A percentile compares a stretch with the other conserved stretches of the same genome.
Conservation (phyloP, 1,140 invertebrate genomes). For the Tetraneura akinire region DNA sequence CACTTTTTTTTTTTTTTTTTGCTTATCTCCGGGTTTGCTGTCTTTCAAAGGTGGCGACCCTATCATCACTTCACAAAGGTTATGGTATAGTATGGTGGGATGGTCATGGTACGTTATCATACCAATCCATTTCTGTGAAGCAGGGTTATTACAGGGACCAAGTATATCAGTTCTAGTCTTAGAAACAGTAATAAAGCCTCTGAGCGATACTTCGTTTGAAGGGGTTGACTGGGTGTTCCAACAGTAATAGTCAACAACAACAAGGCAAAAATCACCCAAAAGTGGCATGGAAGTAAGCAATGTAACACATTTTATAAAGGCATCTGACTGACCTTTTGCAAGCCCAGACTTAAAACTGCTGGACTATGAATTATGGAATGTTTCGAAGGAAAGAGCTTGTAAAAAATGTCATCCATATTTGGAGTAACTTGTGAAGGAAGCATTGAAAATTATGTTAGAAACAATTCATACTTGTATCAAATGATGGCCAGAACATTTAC, state of each 20-base stretch:
- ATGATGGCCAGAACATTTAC: too few species aligned
- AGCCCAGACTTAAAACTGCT: constrained; percentile 47
- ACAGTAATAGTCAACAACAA: constrained; percentile 22
- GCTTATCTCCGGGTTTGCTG: too few species aligned
- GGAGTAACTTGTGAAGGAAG: constrained; percentile 6
- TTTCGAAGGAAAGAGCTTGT: constrained; percentile 48
- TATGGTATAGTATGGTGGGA: constrained; percentile 31
- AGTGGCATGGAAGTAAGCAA: constrained; percentile 48
- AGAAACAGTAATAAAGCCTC: neutral
- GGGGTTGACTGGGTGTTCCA: constrained; percentile 22
- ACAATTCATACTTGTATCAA: too few species aligned
- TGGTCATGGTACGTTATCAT: neutral
- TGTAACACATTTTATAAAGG: constrained; percentile 36
- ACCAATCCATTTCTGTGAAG: constrained; percentile 10
- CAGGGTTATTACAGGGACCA: neutral
- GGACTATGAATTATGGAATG: constrained; percentile 25
- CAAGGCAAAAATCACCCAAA: constrained; percentile 36
- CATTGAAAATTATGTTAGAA: neutral
- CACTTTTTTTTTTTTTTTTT: too few species aligned
- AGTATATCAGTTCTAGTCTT: neutral
- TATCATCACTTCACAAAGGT: neutral
- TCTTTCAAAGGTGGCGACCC: too few species aligned
- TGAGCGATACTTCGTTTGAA: constrained; percentile 10
- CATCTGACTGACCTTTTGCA: constrained; percentile 46
- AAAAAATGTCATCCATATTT: constrained; percentile 50